A percentile compares a stretch with the other conserved stretches of the same genome.
Conservation (phyloP, 2,888 invertebrate genomes). For the Priocnemis perturbator region DNA sequence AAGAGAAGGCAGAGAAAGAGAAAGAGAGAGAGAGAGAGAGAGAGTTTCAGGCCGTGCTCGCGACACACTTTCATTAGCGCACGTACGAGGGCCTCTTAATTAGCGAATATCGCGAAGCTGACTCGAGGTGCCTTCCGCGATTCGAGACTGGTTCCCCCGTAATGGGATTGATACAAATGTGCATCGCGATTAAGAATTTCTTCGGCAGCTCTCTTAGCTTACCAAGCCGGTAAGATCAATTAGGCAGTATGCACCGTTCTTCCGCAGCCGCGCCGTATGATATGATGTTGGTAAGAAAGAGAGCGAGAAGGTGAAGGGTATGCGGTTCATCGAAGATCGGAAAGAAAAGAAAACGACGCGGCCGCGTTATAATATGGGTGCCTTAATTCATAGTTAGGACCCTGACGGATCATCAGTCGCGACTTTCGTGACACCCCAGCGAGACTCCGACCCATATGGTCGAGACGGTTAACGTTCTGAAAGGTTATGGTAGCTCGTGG, state of each 20-base stretch:
- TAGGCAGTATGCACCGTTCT: too few relatives aligned
- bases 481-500: constrained; percentile 43
- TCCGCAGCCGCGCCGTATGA: too few relatives aligned
- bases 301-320: not conserved
- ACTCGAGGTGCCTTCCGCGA: too few relatives aligned
- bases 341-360: too few relatives aligned
- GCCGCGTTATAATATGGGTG: not conserved
- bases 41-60: not conserved
- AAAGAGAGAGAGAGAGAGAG: constrained; percentile 13
- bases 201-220: too few relatives aligned
- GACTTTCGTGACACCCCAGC: not conserved
- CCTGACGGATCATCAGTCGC: not conserved
- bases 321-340: not conserved
- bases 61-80: constrained; percentile 6
- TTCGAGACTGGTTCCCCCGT: too few relatives aligned
- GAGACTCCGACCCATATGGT: constrained; percentile 28
- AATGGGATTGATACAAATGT: too few relatives aligned
- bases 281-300: not conserved
- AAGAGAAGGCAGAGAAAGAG: constrained; percentile 2
- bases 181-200: too few relatives aligned
- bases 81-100: not conserved
- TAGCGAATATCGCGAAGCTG: not conserved
- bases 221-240: too few relatives aligned
- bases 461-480: constrained; percentile 48
- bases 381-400: not conserved